Conservation (phyloP, 2,113 vertebrate genomes). For the Indicator indicator region DNA sequence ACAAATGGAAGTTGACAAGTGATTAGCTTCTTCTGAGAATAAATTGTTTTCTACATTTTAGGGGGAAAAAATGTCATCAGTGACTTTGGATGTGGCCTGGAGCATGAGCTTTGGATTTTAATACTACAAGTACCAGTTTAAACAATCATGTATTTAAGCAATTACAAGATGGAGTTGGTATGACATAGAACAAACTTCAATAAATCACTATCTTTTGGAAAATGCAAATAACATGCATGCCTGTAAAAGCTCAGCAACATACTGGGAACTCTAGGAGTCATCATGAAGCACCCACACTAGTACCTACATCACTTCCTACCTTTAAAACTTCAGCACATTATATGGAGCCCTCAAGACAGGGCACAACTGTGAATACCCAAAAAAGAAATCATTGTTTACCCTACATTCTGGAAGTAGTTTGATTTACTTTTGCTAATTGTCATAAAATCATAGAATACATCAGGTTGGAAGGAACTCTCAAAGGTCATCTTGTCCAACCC, state of each 20-base stretch:
- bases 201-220: neutral
- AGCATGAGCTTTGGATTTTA: slow-evolving; percentile 15
- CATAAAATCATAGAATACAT: too few species aligned
- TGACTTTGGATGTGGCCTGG: slow-evolving; percentile 22
- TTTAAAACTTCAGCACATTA: neutral
- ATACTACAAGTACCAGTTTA: slow-evolving; percentile 3
- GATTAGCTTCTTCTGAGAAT: slow-evolving; percentile 45
- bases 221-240: neutral
- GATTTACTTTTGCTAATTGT: neutral
- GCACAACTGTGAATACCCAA: neutral
- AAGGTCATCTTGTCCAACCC: too few species aligned
- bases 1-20: slow-evolving; percentile 57
- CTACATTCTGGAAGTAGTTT: neutral
- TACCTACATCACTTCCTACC: neutral
- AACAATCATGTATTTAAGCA: neutral
- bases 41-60: slow-evolving; percentile 7
- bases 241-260: neutral
- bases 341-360: neutral
- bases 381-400: neutral
- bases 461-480: too few species aligned
- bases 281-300: neutral
- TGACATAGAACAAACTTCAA: neutral
- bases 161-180: neutral
- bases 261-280: neutral
- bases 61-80: neutral